phyloP scores from a whole-genome alignment of 1,140 invertebrate species.

The Drosophila pruinosa region DNA sequence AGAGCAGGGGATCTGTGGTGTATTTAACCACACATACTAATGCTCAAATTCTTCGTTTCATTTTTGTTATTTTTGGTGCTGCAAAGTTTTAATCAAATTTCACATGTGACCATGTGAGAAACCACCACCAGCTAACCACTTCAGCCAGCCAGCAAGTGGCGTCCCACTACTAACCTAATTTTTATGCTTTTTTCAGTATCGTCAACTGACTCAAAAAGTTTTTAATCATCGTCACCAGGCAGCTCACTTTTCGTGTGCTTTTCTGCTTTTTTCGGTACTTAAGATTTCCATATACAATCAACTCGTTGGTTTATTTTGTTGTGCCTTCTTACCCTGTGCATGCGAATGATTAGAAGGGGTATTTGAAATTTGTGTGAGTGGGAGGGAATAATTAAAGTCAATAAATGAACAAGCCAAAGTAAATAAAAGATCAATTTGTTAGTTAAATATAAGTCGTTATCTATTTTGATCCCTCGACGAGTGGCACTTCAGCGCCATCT shows the following conservation, averaged over 20 bases:
- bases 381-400: no score
- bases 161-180: slow-evolving; percentile 65
- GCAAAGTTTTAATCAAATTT: slow-evolving; percentile 72
- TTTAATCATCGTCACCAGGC: slow-evolving; percentile 70
- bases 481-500: no score
- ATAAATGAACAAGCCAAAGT: no score
- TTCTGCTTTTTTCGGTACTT: slow-evolving; percentile 43
- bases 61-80: slow-evolving; percentile 7
- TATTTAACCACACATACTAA: not conserved
- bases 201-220: slow-evolving; percentile 75
- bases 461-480: no score
- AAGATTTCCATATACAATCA: slow-evolving; percentile 43
- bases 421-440: no score
- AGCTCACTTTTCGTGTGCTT: slow-evolving; percentile 29
- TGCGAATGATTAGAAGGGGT: not conserved
- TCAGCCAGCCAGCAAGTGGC: slow-evolving; percentile 2
- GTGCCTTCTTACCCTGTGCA: not conserved
- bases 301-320: not conserved
- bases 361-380: not conserved
- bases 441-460: no score
- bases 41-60: not conserved
- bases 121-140: slow-evolving; percentile 21
- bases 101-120: slow-evolving; percentile 53
- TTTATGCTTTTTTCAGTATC: slow-evolving; percentile 55
- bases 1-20: not conserved